Base-by-base conservation (phyloP, 2,797 vertebrate species). In the Delichon dasypus region DNA sequence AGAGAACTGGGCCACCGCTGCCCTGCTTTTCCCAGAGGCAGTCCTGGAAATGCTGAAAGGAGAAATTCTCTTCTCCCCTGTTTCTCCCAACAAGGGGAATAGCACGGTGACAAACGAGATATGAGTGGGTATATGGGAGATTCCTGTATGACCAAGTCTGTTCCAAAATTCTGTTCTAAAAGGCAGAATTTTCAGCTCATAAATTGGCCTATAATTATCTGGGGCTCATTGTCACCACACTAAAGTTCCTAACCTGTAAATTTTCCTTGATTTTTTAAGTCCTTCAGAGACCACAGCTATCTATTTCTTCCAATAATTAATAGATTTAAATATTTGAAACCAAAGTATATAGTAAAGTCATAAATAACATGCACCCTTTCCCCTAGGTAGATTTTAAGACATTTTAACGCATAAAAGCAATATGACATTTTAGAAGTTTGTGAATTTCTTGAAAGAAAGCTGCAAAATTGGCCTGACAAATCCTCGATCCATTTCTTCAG, bases 301-400 rank as follows among this genome's bases (percentile, higher is more conserved):
- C 77, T 87, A 64, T 61, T 93, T 91, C 51, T 48, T 89, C 32
- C 76, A 66, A 51, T 87, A 92, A 80, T 89, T 81, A 94, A 44
- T 53, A 91, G n/a, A 76, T 92, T 93, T 94, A 93, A 95, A 94
- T 87, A 81, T 76, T 25, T 90, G n/a, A 95, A 81, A 68, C 65
- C 61, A 80, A 94, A 61, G 42, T 71, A 85, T 21, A 87, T 32
- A 83, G 32, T 16, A 64, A 91, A 95, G 45, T 70, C 29, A 88
- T 58, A 94, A 94, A 95, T 85, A 95, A 76, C 71, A 72, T 9
- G 15, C 21, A 68, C 85, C 62, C 27, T 87, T 87, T 94, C 74
- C 74, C 54, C 55, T 68, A 89, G 82, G 85, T 53, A 94, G 62
- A 45, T 72, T 93, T 90, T 83, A 90, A 76, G 50, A 74, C 54